Conservation (phyloP, 2,888 invertebrate genomes). For the Adela reaumurella region DNA sequence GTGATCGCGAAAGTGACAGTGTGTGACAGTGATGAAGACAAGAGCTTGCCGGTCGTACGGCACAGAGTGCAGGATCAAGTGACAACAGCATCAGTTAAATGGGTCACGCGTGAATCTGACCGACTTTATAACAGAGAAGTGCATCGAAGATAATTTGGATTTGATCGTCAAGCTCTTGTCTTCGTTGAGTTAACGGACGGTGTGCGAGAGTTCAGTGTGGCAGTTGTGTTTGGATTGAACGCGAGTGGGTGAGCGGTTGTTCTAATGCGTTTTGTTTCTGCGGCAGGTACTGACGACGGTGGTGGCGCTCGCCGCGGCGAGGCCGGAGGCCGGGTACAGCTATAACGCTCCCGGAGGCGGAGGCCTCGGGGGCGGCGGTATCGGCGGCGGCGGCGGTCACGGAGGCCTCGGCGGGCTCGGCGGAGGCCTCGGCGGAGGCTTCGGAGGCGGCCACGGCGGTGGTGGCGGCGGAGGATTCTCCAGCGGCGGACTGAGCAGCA, state of each 20-base stretch:
- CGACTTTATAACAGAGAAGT: too few relatives aligned
- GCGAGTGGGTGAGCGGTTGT: slow-evolving; percentile 3
- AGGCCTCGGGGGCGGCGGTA: slow-evolving; percentile 21
- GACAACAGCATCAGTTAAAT: too few relatives aligned
- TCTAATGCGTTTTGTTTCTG: slow-evolving; percentile 14
- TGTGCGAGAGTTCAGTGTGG: slow-evolving; percentile 19
- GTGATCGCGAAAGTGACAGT: too few relatives aligned
- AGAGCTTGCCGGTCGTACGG: slow-evolving; percentile 9
- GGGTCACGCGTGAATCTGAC: too few relatives aligned
- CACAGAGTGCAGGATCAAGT: too few relatives aligned
- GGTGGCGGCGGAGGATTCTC: slow-evolving; percentile 15
- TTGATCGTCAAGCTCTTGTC: too few relatives aligned
- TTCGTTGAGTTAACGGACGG: too few relatives aligned
- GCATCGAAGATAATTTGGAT: too few relatives aligned
- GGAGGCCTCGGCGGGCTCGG: slow-evolving; percentile 22
- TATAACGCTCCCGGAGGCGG: slow-evolving; percentile 50
- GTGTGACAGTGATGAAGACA: too few relatives aligned
- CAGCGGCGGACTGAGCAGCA: slow-evolving; percentile 18
- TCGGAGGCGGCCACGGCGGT: slow-evolving; percentile 31
- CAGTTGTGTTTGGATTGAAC: slow-evolving; percentile 16
- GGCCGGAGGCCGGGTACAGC: slow-evolving; percentile 62
- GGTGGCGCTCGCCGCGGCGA: slow-evolving; percentile 54
- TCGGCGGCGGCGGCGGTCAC: slow-evolving; percentile 15
- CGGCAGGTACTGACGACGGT: slow-evolving; percentile 50
- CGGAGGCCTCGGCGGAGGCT: slow-evolving; percentile 16